Evolutionary conservation across 2,113 vertebrate genomes (phyloP).

Genomic region (Ptilonorhynchus violaceus): DNA sequence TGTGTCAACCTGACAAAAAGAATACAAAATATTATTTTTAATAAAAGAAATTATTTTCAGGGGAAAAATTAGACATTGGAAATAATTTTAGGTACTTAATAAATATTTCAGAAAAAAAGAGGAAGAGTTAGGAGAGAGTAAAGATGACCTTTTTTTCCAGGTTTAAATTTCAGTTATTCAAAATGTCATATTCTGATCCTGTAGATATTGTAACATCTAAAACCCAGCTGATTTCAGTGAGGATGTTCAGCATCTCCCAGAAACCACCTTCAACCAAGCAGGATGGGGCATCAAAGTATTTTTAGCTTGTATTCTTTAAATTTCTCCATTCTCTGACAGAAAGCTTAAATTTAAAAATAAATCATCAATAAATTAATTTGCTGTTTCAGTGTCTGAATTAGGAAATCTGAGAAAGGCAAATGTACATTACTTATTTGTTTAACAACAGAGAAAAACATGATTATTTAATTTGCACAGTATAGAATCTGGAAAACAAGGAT

Average conservation of each 20-base stretch:
- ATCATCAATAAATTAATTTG: neutral
- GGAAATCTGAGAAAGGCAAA: neutral
- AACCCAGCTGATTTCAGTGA: neutral
- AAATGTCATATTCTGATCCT: neutral
- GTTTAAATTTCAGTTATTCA: neutral
- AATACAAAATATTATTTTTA: neutral
- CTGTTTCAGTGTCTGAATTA: neutral
- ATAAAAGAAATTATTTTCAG: neutral
- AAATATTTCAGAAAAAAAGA: neutral
- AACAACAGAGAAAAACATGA: neutral
- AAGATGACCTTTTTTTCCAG: neutral
- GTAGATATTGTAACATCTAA: neutral
- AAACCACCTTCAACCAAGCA: neutral
- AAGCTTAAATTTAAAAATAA: neutral
- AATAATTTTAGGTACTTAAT: neutral
- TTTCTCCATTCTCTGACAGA: neutral
- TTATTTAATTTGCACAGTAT: neutral
- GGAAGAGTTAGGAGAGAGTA: neutral
- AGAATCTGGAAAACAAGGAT: neutral
- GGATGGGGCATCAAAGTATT: neutral
- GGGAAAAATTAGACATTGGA: neutral
- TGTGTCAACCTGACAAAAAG: neutral
- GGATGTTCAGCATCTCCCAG: neutral
- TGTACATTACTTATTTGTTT: neutral
- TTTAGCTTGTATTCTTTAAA: neutral